phyloP scores from a whole-genome alignment of 2,113 vertebrate genomes.

The Capreolus pygargus region DNA sequence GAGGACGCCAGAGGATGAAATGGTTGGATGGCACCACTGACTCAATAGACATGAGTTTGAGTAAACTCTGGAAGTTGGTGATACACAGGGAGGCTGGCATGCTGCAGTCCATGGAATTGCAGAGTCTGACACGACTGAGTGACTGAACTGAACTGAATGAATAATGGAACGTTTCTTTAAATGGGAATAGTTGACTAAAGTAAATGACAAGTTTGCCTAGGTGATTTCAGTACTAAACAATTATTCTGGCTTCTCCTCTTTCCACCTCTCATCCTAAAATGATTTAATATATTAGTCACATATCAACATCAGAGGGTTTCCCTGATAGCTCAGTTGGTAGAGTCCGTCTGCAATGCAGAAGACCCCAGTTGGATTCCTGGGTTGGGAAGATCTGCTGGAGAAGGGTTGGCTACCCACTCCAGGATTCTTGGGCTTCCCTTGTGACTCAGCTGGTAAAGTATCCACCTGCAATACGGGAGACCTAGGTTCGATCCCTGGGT shows the following conservation, averaged over 20 bases:
- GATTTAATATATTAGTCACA: neutral
- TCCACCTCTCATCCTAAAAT: neutral
- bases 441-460: neutral
- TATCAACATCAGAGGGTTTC: neutral
- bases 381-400: neutral
- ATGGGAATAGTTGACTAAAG: neutral
- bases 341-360: neutral
- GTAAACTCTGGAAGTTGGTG: neutral
- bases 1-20: neutral
- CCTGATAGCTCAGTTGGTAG: neutral
- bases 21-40: neutral
- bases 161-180: neutral
- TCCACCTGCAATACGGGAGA: neutral
- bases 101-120: neutral
- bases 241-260: neutral
- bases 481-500: neutral
- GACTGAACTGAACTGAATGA: neutral
- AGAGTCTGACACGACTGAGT: neutral
- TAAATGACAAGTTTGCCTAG: neutral
- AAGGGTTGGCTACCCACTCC: neutral
- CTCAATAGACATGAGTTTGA: neutral
- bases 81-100: neutral
- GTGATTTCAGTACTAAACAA: neutral
- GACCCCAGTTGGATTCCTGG: neutral
- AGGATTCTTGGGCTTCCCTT: neutral